Evolutionary conservation across 2,888 invertebrate genomes (phyloP).

Genomic region (Agonopterix arenella): DNA sequence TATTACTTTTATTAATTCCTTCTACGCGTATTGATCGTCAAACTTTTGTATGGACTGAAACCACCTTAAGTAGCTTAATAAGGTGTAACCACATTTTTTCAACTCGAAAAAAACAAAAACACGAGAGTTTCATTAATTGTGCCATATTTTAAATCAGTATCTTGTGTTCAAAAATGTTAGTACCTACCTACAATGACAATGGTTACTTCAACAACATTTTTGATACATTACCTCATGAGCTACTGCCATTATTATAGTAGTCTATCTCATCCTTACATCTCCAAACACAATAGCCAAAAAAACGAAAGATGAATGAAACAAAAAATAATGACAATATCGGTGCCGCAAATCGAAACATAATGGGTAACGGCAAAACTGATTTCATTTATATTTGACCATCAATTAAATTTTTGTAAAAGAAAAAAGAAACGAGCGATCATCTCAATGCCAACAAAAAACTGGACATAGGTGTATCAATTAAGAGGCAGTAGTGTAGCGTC

Average conservation of each 20-base stretch:
- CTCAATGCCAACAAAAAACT: slow-evolving; percentile 31
- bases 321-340: slow-evolving; percentile 22
- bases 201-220: no score
- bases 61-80: no score
- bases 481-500: slow-evolving; percentile 12
- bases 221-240: background rate
- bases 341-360: slow-evolving; percentile 39
- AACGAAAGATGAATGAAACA: slow-evolving; percentile 10
- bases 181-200: no score
- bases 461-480: slow-evolving; percentile 45
- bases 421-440: slow-evolving; percentile 19
- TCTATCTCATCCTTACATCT: background rate
- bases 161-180: no score
- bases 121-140: no score
- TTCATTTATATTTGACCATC: slow-evolving; percentile 41
- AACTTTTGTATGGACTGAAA: no score
- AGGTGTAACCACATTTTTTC: no score
- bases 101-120: no score
- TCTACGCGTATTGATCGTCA: no score
- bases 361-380: slow-evolving; percentile 37
- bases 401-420: slow-evolving; percentile 36
- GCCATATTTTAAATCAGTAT: no score
- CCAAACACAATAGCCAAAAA: background rate
- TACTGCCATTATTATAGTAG: background rate
- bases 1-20: no score